Evolutionary conservation across 2,888 invertebrate genomes (phyloP), one percentile per base, ranked within the genome.

Genomic region (Cephalotes varians): DNA sequence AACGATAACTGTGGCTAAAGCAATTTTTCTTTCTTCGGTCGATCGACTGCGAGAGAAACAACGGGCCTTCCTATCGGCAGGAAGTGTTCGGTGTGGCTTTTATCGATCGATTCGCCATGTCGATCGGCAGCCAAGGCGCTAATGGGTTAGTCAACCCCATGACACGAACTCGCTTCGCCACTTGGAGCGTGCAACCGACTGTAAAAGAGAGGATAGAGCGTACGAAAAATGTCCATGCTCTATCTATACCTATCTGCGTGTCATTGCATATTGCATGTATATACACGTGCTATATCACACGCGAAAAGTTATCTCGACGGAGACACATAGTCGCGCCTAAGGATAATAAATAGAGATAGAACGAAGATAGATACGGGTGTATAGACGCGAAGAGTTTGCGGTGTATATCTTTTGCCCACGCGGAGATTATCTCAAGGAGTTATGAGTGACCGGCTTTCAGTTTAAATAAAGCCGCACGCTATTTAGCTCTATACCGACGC

Each of bases 341-440:
- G 91, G 92, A 92, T 93, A 93, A 93, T 93, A 93, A 94, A 94
- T 93, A 91, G 91, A 92, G 93, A 93, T 93, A 92, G 92, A n/a
- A 92, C 91, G 87, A 88, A 89, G 81, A 81, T 82, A 90, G 92
- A 92, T 91, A 92, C 77, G 84, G 86, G 79, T 76, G 86, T 12
- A 34, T 15, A 18, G 69, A 44, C 28, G n/a, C 37, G 40, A 18
- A 28, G 56, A 56, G 77, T 40, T 54, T 31, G 67, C 40, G 21
- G 54, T 56, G 64, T 87, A 85, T 86, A 90, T 90, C 90, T 91
- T 86, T 91, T 91, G 91, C 91, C 92, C 92, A 92, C 92, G 91
- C 91, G 81, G 83, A 92, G 93, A 94, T 94, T 93, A 94, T 94
- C 93, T 93, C 88, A 90, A 91, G 92, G 89, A 93, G 92, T 94